A percentile compares a stretch with the other conserved stretches of the same genome.
These are phyloP conservation scores for Labia minor DNA, from an alignment of 2,888 invertebrate genomes.

Conservation along the genomic window DNA sequence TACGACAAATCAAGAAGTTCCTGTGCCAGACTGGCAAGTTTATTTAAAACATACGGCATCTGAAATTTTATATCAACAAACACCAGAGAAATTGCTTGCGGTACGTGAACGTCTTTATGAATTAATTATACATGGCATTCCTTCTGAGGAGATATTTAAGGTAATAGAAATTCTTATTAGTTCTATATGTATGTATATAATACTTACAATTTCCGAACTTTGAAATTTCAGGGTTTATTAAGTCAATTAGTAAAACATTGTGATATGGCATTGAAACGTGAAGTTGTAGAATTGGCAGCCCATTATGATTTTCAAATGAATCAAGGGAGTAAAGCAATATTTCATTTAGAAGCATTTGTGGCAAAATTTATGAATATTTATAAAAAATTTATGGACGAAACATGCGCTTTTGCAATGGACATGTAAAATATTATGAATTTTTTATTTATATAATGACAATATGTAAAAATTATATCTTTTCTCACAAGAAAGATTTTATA, in stretches of 20 bases:
- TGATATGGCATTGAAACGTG: constrained; percentile 77
- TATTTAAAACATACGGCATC: constrained; percentile 78
- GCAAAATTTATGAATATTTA: constrained; percentile 93
- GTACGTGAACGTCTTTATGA: constrained; percentile 86
- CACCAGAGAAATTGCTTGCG: constrained; percentile 69
- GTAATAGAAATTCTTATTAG: constrained; percentile 34
- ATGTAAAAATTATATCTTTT: no score
- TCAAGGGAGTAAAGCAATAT: constrained; percentile 86
- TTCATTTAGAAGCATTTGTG: constrained; percentile 94
- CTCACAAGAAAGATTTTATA: no score
- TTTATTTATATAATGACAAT: no score
- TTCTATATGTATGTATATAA: constrained; percentile 1
- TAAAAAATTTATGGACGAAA: constrained; percentile 72
- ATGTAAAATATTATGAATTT: no score
- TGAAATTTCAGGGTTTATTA: constrained; percentile 57
- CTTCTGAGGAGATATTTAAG: constrained; percentile 82
- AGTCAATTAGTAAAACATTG: constrained; percentile 78
- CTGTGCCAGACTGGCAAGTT: constrained; percentile 83
- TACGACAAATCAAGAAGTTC: constrained; percentile 62
- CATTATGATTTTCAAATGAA: constrained; percentile 86
- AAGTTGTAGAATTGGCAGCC: constrained; percentile 77
- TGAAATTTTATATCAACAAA: constrained; percentile 77
- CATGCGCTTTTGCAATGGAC: constrained; percentile 36
- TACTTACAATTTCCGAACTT: no score
- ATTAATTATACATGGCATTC: constrained; percentile 85